Evolutionary conservation across 2,113 vertebrate species (phyloP).

Genomic region (human): DNA sequence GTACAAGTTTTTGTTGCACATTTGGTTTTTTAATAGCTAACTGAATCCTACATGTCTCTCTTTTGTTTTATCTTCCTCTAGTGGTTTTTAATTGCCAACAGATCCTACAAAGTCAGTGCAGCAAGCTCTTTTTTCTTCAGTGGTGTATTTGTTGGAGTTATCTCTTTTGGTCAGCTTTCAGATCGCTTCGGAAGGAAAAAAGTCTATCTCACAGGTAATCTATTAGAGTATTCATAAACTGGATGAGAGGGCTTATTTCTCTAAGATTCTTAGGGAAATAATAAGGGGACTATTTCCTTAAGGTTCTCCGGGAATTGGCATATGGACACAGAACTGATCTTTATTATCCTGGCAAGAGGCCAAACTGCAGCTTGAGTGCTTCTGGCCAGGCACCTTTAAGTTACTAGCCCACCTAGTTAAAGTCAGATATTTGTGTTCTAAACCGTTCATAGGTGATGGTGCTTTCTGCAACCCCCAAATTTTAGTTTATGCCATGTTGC

Average conservation of each 20-base stretch:
- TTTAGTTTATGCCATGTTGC: not conserved
- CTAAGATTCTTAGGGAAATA: not conserved
- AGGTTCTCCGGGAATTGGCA: not conserved
- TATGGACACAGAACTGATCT: not conserved
- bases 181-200: constrained; percentile 88
- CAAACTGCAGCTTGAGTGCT: not conserved
- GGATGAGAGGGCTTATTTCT: not conserved
- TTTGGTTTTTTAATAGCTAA: constrained; percentile 3
- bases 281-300: not conserved
- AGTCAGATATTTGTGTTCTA: not conserved
- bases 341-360: not conserved
- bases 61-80: constrained; percentile 57
- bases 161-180: constrained; percentile 88
- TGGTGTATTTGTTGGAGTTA: constrained; percentile 88
- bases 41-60: not conserved
- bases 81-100: constrained; percentile 88
- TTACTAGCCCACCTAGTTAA: not conserved
- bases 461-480: not conserved
- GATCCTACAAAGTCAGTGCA: constrained; percentile 86
- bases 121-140: constrained; percentile 89
- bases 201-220: constrained; percentile 87
- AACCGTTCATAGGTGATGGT: not conserved
- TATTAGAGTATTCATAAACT: not conserved
- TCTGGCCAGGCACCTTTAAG: not conserved
- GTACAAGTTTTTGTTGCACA: not conserved